These are phyloP conservation scores for Ctenopoma kingsleyae DNA, from an alignment of 2,797 vertebrate species.

Conservation along the genomic window DNA sequence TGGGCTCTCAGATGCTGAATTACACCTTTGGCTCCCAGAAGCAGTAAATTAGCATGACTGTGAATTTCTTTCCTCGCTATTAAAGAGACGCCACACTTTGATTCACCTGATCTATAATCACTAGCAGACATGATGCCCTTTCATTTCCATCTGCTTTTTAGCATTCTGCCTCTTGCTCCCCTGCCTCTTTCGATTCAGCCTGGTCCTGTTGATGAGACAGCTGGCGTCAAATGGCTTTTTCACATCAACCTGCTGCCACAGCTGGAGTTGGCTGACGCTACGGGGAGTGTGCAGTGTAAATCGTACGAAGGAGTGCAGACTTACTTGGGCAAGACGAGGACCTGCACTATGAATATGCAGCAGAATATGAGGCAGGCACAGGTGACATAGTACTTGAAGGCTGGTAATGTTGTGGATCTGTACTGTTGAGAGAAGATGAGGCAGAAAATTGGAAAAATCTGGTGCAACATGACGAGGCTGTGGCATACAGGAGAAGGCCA, in stretches of 20 bases:
- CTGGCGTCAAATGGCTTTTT: conserved; percentile 66
- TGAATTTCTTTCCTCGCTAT: conserved; percentile 52
- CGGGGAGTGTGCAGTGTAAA: conserved; percentile 7
- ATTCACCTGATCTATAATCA: conserved; percentile 74
- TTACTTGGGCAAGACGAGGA: conserved; percentile 97
- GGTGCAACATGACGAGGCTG: neutral
- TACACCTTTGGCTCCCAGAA: conserved; percentile 57
- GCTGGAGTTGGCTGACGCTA: conserved; percentile 43
- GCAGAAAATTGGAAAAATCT: neutral
- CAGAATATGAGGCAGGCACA: conserved; percentile 98
- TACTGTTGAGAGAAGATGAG: conserved; percentile 86
- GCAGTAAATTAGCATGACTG: conserved; percentile 70
- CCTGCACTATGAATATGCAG: conserved; percentile 97
- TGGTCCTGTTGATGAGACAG: conserved; percentile 60
- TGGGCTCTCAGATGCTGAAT: conserved; percentile 68
- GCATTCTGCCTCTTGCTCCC: conserved; percentile 53
- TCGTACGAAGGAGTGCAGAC: conserved; percentile 63
- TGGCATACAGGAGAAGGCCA: neutral
- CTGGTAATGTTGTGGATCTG: conserved; percentile 93
- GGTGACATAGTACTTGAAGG: conserved; percentile 98
- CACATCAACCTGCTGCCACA: conserved; percentile 45
- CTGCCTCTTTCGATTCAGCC: conserved; percentile 48
- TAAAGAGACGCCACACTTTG: conserved; percentile 66
- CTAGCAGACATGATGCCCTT: conserved; percentile 59
- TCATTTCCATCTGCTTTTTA: conserved; percentile 61